Evolutionary conservation across 2,888 invertebrate genomes (phyloP), one percentile per base, ranked within the genome.

Genomic region (Melinopterus prodromus): DNA sequence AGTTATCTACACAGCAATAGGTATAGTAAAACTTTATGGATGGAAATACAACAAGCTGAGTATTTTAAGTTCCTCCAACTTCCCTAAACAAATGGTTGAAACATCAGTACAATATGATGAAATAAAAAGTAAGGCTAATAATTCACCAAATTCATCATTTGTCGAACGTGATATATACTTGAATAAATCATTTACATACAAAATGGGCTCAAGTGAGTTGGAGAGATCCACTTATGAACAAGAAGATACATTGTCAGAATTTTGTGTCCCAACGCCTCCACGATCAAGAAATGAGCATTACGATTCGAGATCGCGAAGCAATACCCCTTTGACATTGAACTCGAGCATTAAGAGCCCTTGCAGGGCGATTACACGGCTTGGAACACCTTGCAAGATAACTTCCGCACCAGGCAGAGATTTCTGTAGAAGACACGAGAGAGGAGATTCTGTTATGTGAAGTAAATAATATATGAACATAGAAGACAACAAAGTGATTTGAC

Each of bases 361-460:
- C 81, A 80, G 81, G 36, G 89, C 88, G 0, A 87, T 81, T 82
- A 90, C 90, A 35, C 83, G 89, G 78, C 78, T 85, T 75, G 90
- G 90, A 7, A 88, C 88, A 1, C 87, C 87, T 35, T 90, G 90
- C 81, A 89, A 88, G 83, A 81, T 89, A 77, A 83, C 83, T 9
- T 81, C 87, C 26, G 26, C 87, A 38, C 83, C 86, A 37, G 90
- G 89, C 35, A 83, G 88, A 71, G 88, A 89, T 82, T 89, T 81
- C 82, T 90, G 90, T 83, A 85, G 86, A 80, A 85, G 88, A 37
- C 90, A 89, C 85, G 87, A 88, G 82, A 83, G 80, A 16, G 90
- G 89, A 9, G 88, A 88, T 84, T 90, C 89, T 14, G 84, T 89
- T 71, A 85, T 87, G 79, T 86, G 80, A 6, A 82, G 71, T n/a